These are phyloP conservation scores for Rapana venosa DNA, from an alignment of 2,888 invertebrate species.

Conservation along the genomic window DNA sequence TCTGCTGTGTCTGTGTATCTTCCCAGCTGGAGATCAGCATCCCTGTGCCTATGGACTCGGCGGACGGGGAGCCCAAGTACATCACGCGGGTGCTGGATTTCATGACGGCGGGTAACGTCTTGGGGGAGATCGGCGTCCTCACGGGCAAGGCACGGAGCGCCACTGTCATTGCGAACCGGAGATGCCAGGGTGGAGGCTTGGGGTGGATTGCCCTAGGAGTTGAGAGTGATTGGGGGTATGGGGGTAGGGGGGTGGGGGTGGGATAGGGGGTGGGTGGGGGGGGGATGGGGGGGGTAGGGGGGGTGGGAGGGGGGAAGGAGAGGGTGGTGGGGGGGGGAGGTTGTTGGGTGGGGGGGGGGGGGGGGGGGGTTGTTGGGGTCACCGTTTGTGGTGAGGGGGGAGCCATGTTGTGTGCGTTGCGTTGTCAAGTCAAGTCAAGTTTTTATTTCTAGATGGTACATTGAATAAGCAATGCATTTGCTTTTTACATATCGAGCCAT, in stretches of 20 bases:
- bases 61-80: slow-evolving; percentile 34
- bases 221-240: background rate
- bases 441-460: no score
- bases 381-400: no score
- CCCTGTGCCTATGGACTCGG: background rate
- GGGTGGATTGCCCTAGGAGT: no score
- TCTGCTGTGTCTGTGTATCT: no score
- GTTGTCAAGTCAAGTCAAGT: no score
- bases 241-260: background rate
- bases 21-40: slow-evolving; percentile 9
- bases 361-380: no score
- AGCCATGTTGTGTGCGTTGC: no score
- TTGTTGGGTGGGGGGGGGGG: no score
- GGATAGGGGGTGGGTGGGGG: background rate
- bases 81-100: slow-evolving; percentile 79
- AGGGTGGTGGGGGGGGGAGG: background rate
- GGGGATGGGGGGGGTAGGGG: background rate
- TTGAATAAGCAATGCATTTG: no score
- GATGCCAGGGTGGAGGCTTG: slow-evolving; percentile 77
- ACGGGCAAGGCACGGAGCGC: slow-evolving; percentile 82
- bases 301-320: no score
- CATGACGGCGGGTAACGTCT: slow-evolving; percentile 83
- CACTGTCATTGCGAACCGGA: slow-evolving; percentile 82
- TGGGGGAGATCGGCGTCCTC: slow-evolving; percentile 83
- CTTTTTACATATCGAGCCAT: no score